Percentiles rank a stretch among this genome's conserved stretches.
phyloP scores from a whole-genome alignment of 2,113 vertebrate genomes.

The Hippocampus guttulatus region DNA sequence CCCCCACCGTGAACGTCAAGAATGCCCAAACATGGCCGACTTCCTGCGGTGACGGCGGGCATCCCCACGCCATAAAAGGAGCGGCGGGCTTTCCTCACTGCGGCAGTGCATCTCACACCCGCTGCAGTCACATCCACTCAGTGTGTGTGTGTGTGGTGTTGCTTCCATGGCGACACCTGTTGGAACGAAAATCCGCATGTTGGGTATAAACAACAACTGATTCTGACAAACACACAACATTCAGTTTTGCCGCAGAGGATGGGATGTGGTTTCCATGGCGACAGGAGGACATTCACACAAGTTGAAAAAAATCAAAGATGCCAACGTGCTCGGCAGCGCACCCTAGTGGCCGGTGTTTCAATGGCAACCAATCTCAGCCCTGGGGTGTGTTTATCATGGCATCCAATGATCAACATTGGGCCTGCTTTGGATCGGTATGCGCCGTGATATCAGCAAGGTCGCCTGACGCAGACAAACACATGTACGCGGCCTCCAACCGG shows the following conservation, averaged over 20 bases:
- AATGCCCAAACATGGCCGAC: slow-evolving; percentile 85
- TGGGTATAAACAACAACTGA: not conserved
- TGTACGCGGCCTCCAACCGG: slow-evolving; percentile 23
- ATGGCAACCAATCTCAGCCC: not conserved
- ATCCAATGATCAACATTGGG: not conserved
- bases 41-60: slow-evolving; percentile 76
- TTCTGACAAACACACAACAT: slow-evolving; percentile 10
- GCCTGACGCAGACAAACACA: slow-evolving; percentile 12
- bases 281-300: slow-evolving; percentile 23
- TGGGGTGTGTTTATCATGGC: not conserved
- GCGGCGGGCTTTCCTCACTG: slow-evolving; percentile 69
- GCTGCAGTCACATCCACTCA: not conserved
- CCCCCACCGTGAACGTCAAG: slow-evolving; percentile 78
- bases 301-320: slow-evolving; percentile 7
- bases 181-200: not conserved
- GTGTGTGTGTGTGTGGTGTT: slow-evolving; percentile 2
- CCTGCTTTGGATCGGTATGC: slow-evolving; percentile 8
- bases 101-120: slow-evolving; percentile 29
- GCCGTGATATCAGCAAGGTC: slow-evolving; percentile 42
- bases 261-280: slow-evolving; percentile 47
- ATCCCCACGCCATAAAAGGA: slow-evolving; percentile 83
- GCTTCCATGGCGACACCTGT: not conserved
- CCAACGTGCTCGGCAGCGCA: slow-evolving; percentile 18
- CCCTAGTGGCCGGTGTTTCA: not conserved
- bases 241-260: slow-evolving; percentile 5